Base-by-base conservation (phyloP, 2,797 vertebrate species). In the Carduelis carduelis region DNA sequence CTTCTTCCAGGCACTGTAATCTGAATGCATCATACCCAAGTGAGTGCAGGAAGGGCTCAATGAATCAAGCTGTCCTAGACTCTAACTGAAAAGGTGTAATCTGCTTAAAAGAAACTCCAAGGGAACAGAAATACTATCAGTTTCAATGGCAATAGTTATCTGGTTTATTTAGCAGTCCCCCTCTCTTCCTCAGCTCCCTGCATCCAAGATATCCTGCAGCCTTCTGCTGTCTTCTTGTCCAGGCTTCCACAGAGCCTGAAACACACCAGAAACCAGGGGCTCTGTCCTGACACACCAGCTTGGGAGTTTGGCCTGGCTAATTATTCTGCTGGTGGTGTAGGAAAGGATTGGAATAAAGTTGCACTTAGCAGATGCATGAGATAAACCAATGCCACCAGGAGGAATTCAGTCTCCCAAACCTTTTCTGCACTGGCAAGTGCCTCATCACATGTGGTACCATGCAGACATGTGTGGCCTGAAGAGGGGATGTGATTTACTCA, bases 221-320 rank as follows among this genome's bases (percentile, higher is more conserved):
- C 13, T 53, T 44, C 64, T 76, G 17, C 59, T 70, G 46, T 15
- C 39, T 49, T 46, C 69, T 49, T 55, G 27, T 43, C 44, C 52
- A 83, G 34, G 24, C 5, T 74, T 79, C 28, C 70, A 39, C 13
- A 3, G 1, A 12, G 15, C 27, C 72, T 60, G 52, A 56, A 60
- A 53, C 46, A 44, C n/a, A 34, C 9, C 30, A 70, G 50, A 71
- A 74, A 30, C 27, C 75, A 50, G 11, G 11, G 11, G 8, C 5
- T 87, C 37, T 53, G 32, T 23, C 0, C 0, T 12, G 11, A 41
- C 35, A 44, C 5, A 28, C 2, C 32, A 49, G 4, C 19, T 27
- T 44, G 28, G 23, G 68, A 37, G 1, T 28, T 61, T 44, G 28
- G 30, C 12, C 60, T 80, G 50, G 60, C 5, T 8, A 65, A 57